These are phyloP conservation scores for Porites rus DNA, from an alignment of 92 coral and sea anemone species.

Conservation along the genomic window DNA sequence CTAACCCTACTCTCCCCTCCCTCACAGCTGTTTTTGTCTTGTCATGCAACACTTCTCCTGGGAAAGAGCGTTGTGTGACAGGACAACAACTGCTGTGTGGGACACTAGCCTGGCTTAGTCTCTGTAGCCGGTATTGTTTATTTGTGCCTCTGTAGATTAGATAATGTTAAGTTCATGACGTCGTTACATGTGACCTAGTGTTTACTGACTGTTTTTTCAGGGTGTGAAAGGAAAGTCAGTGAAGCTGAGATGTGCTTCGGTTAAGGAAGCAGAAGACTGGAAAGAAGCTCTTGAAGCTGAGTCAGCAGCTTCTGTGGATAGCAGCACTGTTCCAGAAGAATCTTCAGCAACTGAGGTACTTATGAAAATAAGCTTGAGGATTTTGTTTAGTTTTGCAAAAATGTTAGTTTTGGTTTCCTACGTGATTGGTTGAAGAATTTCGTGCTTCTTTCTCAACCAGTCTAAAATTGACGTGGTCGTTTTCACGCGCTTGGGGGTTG, in stretches of 20 bases:
- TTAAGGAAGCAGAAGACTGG: conserved; percentile 94
- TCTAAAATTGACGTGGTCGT: neutral
- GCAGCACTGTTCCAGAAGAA: neutral
- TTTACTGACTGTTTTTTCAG: conserved; percentile 21
- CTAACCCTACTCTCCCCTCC: no score
- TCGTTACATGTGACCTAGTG: neutral
- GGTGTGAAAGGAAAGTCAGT: conserved; percentile 74
- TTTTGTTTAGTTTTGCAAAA: no score
- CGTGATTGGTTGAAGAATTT: neutral
- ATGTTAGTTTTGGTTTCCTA: no score
- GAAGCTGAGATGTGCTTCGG: conserved; percentile 80
- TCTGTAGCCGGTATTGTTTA: no score
- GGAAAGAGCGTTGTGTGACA: no score
- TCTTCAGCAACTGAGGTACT: conserved; percentile 43
- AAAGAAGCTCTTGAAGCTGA: conserved; percentile 85
- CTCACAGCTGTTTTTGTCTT: no score
- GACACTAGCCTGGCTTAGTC: no score
- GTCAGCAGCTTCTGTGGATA: conserved; percentile 41
- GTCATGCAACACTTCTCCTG: no score
- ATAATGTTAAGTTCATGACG: neutral
- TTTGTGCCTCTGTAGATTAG: neutral
- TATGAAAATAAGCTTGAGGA: no score
- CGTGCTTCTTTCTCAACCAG: neutral
- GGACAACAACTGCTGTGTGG: no score
- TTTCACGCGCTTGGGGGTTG: no score